These are phyloP conservation scores for Nesoenas mayeri DNA, from an alignment of 2,113 vertebrate genomes.

Conservation along the genomic window DNA sequence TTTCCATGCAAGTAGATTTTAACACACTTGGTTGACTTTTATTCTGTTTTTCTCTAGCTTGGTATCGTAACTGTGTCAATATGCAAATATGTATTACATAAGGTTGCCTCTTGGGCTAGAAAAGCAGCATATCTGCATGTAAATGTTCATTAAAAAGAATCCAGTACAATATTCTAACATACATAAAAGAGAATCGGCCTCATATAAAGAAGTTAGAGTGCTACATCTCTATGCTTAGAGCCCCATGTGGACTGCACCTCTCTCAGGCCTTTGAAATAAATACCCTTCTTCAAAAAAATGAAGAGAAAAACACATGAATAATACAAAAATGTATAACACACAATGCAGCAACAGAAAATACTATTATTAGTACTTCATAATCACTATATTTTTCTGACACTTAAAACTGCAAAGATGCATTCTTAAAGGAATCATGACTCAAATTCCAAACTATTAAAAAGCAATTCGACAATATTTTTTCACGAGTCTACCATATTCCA, in stretches of 20 bases:
- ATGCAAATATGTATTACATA: conserved; percentile 62
- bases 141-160: conserved; percentile 52
- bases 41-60: conserved; percentile 12
- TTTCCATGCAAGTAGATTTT: background rate
- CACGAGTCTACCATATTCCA: background rate
- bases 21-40: background rate
- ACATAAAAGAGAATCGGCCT: conserved; percentile 20
- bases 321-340: background rate
- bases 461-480: background rate
- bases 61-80: conserved; percentile 47
- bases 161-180: conserved; percentile 27
- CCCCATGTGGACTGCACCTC: conserved; percentile 9
- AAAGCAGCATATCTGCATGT: conserved; percentile 22
- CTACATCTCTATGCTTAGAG: conserved; percentile 1
- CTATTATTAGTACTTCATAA: background rate
- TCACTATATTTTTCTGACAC: background rate
- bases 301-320: conserved; percentile 28
- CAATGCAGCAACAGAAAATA: background rate
- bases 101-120: conserved; percentile 28
- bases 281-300: background rate
- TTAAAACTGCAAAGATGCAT: background rate
- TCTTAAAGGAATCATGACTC: conserved; percentile 5
- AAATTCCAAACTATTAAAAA: background rate
- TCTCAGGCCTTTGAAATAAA: conserved; percentile 4
- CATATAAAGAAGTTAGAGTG: background rate